phyloP scores from a whole-genome alignment of 2,888 invertebrate species.

The Metalampra italica region DNA sequence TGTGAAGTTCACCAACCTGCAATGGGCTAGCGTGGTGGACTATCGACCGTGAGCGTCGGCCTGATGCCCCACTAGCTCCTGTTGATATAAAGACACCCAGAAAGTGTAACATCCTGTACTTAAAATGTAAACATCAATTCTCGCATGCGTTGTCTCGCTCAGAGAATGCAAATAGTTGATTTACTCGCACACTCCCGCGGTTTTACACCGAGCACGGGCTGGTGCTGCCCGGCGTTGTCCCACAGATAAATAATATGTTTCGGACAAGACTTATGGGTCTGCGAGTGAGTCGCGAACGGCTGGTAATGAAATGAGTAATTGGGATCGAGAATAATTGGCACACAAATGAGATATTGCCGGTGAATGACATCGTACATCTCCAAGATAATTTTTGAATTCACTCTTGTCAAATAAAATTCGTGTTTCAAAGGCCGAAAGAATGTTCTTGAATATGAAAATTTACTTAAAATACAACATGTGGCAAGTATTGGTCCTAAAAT shows the following conservation, averaged over 20 bases:
- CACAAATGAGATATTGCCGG: slow-evolving; percentile 22
- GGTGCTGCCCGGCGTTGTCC: slow-evolving; percentile 6
- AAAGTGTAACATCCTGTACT: slow-evolving; percentile 9
- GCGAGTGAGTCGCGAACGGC: slow-evolving; percentile 35
- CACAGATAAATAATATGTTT: slow-evolving; percentile 61
- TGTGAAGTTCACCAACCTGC: too few relatives aligned
- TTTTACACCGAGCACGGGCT: slow-evolving; percentile 29
- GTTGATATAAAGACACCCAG: background rate
- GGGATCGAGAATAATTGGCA: slow-evolving; percentile 13
- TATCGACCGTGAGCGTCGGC: too few relatives aligned
- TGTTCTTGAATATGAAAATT: too few relatives aligned
- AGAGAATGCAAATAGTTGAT: slow-evolving; percentile 68
- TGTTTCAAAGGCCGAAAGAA: too few relatives aligned
- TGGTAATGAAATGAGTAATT: slow-evolving; percentile 62
- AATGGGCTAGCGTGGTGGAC: too few relatives aligned
- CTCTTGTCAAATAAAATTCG: too few relatives aligned
- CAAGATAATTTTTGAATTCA: too few relatives aligned
- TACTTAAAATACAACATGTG: too few relatives aligned
- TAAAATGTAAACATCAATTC: background rate
- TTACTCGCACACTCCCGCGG: slow-evolving; percentile 49
- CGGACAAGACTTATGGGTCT: slow-evolving; percentile 50
- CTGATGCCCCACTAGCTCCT: too few relatives aligned
- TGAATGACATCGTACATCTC: background rate
- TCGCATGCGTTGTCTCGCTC: background rate
- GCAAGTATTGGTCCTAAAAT: background rate